phyloP scores from a whole-genome alignment of 2,797 vertebrate species.

The Heliangelus exortis region DNA sequence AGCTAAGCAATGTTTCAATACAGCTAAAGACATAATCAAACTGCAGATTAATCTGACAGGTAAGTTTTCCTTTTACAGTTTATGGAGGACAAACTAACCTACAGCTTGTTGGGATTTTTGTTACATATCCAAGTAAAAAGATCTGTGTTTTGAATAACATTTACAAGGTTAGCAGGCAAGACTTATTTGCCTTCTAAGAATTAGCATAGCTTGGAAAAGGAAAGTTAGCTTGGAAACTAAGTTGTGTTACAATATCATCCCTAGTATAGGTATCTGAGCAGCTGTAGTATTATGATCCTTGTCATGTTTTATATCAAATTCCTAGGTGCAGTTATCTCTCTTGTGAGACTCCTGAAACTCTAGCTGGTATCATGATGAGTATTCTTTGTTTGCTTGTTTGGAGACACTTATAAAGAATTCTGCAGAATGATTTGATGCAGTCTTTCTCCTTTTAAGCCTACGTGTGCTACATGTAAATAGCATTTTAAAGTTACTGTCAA shows the following conservation, averaged over 20 bases:
- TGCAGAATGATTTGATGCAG: background rate
- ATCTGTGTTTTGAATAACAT: background rate
- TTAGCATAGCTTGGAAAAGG: background rate
- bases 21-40: slow-evolving; percentile 84
- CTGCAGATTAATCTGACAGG: slow-evolving; percentile 87
- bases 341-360: background rate
- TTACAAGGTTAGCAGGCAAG: too few species aligned
- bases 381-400: background rate
- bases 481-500: background rate
- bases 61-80: slow-evolving; percentile 61
- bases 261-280: background rate
- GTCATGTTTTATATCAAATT: background rate
- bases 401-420: background rate
- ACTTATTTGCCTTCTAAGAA: background rate
- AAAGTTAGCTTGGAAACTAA: too few species aligned
- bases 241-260: background rate
- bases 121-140: background rate
- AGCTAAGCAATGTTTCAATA: slow-evolving; percentile 86
- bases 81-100: background rate
- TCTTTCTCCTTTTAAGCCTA: background rate
- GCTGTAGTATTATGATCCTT: background rate
- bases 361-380: background rate
- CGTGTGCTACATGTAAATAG: background rate
- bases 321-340: background rate
- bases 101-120: background rate